Evolutionary conservation across 1,140 invertebrate genomes (phyloP).

Genomic region (Globodera ellingtonae): DNA sequence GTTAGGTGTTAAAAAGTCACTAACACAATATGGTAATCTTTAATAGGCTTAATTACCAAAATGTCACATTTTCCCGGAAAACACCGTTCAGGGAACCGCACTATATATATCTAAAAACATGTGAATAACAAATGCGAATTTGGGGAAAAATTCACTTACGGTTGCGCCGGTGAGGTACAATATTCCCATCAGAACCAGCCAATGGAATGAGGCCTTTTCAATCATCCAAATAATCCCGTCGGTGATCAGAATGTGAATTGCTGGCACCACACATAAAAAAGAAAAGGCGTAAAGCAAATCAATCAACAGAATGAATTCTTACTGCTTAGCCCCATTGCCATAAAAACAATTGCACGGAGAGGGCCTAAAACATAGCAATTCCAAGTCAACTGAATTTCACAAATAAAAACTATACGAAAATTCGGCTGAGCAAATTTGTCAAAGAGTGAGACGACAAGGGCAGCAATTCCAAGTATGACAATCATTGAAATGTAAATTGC

Average conservation of each 20-base stretch:
- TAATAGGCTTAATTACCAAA: slow-evolving; percentile 44
- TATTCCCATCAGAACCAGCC: slow-evolving; percentile 89
- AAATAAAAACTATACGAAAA: slow-evolving; percentile 67
- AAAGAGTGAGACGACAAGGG: slow-evolving; percentile 94
- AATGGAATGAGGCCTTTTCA: slow-evolving; percentile 82
- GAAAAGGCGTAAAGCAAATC: not conserved
- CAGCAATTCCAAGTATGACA: slow-evolving; percentile 84
- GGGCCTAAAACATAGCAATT: slow-evolving; percentile 69
- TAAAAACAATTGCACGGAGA: slow-evolving; percentile 74
- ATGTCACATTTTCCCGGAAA: slow-evolving; percentile 99
- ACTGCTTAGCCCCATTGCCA: slow-evolving; percentile 63
- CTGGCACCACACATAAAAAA: slow-evolving; percentile 66
- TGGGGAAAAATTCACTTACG: slow-evolving; percentile 74
- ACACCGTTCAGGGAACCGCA: slow-evolving; percentile 91
- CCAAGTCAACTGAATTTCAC: too few species aligned
- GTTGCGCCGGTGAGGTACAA: slow-evolving; percentile 92
- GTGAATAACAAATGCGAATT: not conserved
- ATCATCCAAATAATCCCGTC: slow-evolving; percentile 69
- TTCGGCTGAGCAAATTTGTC: slow-evolving; percentile 92
- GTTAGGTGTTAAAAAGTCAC: too few species aligned
- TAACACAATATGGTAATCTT: too few species aligned
- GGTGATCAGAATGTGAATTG: slow-evolving; percentile 69
- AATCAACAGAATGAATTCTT: slow-evolving; percentile 2
- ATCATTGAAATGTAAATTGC: slow-evolving; percentile 72
- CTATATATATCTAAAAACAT: slow-evolving; percentile 66